phyloP scores from a whole-genome alignment of 1,140 invertebrate species.

The Aradophagus sp. region DNA sequence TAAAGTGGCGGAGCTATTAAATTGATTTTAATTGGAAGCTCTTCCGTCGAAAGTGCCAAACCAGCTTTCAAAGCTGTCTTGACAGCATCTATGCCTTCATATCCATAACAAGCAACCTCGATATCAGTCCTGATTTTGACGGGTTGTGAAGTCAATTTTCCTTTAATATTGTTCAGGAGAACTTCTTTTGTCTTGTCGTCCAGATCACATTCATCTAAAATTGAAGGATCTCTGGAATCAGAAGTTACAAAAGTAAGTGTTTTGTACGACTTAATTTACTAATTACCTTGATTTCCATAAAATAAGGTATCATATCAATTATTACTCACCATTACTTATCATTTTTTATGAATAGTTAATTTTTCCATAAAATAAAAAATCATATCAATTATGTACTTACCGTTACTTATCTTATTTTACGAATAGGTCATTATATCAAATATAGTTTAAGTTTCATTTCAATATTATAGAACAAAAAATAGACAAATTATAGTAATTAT shows the following conservation, averaged over 20 bases:
- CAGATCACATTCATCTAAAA: slow-evolving; percentile 96
- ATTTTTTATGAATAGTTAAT: too few relatives aligned
- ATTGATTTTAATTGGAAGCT: slow-evolving; percentile 98
- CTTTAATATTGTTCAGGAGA: slow-evolving; percentile 94
- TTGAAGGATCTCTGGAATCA: slow-evolving; percentile 86
- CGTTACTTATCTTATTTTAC: too few relatives aligned
- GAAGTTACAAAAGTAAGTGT: background rate
- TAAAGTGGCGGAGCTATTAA: slow-evolving; percentile 98
- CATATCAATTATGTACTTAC: too few relatives aligned
- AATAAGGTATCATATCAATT: too few relatives aligned
- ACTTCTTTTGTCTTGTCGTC: slow-evolving; percentile 95
- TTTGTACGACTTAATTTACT: background rate
- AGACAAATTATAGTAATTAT: too few relatives aligned
- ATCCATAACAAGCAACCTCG: slow-evolving; percentile 98
- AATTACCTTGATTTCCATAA: too few relatives aligned
- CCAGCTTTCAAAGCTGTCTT: slow-evolving; percentile 95
- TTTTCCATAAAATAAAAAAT: too few relatives aligned
- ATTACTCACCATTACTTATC: too few relatives aligned
- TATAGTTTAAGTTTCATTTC: too few relatives aligned
- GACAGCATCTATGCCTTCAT: slow-evolving; percentile 99
- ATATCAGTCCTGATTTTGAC: slow-evolving; percentile 99
- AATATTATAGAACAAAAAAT: too few relatives aligned
- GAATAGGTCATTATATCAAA: too few relatives aligned
- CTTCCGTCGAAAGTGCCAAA: slow-evolving; percentile 92
- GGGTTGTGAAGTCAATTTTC: slow-evolving; percentile 97